phyloP scores from a whole-genome alignment of 2,797 vertebrate species.

The Chromobotia macracanthus region DNA sequence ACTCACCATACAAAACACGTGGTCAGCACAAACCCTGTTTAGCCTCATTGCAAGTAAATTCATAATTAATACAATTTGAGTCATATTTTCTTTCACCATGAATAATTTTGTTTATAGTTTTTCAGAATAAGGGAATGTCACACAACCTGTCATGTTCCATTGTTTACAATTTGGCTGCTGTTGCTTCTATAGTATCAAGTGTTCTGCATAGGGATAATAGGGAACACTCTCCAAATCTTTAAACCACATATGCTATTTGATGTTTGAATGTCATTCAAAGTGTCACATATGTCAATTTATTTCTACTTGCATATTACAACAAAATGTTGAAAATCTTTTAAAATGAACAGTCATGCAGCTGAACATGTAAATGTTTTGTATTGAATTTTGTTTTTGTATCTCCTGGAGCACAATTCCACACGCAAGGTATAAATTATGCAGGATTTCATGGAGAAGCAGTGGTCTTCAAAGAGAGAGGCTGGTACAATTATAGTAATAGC shows the following conservation, averaged over 20 bases:
- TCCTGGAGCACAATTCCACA: conserved; percentile 1
- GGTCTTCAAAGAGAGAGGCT: conserved; percentile 47
- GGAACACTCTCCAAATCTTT: no score
- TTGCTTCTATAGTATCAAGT: no score
- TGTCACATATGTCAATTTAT: not conserved
- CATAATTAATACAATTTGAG: no score
- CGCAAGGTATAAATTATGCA: not conserved
- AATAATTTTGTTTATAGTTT: no score
- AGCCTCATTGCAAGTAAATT: no score
- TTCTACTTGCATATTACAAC: not conserved
- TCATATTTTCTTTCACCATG: no score
- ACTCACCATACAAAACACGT: not conserved
- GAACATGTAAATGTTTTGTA: not conserved
- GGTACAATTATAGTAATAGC: conserved; percentile 30
- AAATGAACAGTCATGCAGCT: not conserved
- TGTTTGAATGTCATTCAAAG: no score
- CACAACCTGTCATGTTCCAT: no score
- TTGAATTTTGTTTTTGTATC: not conserved
- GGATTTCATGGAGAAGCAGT: conserved; percentile 41
- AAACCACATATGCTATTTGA: no score
- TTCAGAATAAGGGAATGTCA: no score
- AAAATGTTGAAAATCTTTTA: not conserved
- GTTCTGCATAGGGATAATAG: no score
- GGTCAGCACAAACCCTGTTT: not conserved
- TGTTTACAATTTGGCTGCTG: no score